phyloP scores from a whole-genome alignment of 2,797 vertebrate species.

The Alosa sapidissima region DNA sequence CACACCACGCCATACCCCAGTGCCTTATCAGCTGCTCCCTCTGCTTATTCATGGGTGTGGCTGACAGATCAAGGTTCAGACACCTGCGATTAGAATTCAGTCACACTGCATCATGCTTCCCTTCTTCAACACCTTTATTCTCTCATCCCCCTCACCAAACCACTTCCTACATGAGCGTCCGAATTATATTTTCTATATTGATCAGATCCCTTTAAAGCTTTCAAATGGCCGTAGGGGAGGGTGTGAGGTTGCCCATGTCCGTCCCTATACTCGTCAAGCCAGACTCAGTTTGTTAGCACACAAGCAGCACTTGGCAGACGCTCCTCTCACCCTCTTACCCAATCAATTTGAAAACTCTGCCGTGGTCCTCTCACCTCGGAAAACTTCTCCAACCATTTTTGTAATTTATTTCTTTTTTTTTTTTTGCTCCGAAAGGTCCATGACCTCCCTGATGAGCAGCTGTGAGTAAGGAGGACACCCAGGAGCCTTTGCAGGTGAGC shows the following conservation, averaged over 20 bases:
- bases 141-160: neutral
- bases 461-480: constrained; percentile 31
- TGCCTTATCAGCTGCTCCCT: constrained; percentile 32
- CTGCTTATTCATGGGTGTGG: constrained; percentile 23
- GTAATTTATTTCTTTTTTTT: neutral
- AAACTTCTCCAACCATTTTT: constrained; percentile 18
- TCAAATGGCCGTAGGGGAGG: constrained; percentile 17
- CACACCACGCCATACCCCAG: constrained; percentile 14
- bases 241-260: constrained; percentile 26
- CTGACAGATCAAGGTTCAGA: constrained; percentile 42
- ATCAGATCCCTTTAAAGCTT: constrained; percentile 50
- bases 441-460: constrained; percentile 27
- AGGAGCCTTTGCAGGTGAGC: constrained; percentile 33
- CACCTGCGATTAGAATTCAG: constrained; percentile 42
- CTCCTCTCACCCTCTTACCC: constrained; percentile 10
- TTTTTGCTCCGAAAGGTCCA: neutral
- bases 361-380: neutral
- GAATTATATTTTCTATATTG: constrained; percentile 35
- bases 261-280: constrained; percentile 31
- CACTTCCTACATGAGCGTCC: constrained; percentile 26
- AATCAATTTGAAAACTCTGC: constrained; percentile 32
- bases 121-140: constrained; percentile 28
- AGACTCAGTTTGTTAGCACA: neutral
- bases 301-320: neutral
- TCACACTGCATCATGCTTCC: constrained; percentile 31